Base-by-base conservation (phyloP, 2,797 vertebrate genomes). In the Macropus fuliginosus region DNA sequence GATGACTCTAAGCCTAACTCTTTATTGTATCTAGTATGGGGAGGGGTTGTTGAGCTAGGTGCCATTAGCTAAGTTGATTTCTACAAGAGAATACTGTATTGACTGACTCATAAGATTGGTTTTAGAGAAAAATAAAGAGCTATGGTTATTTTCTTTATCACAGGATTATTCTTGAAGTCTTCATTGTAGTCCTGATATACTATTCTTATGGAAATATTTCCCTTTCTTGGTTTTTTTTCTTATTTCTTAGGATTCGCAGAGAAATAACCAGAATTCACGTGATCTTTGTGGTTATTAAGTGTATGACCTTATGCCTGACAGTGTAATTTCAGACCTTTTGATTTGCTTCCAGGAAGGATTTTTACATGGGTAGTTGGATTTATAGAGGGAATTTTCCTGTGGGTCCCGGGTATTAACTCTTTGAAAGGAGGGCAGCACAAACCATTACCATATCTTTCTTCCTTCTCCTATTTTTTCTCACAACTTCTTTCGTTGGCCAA, bases 331-430 rank as follows among this genome's bases (percentile, higher is more conserved):
- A 93, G n/a, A 55, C 57, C 21, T 95, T 97, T 97, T 96, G 59
- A 87, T 96, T 74, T 95, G 0, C 81, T 96, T 97, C 94, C 95
- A 97, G 74, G 66, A 95, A 97, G 89, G 89, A 96, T 95, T 96
- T 97, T 96, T 93, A 89, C 46, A 91, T 91, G 62, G 31, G n/a
- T 91, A 50, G n/a, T 96, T 74, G 90, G 21, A 96, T 97, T 98
- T 97, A 94, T 94, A 96, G 91, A 96, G 95, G 93, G 94, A 97
- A 91, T 57, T 95, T 57, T 96, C 93, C 96, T 56, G 54, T 93
- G 90, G 95, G 91, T 92, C 93, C 81, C 54, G 96, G 54, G 56
- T 95, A 95, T 95, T 96, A 95, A 95, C 94, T 96, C 94, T 91
- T 96, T 96, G 90, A 90, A 97, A 96, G 81, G 90, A 96, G n/a